Conservation (phyloP, 2,113 vertebrate genomes). For the Notothenia rossii region DNA sequence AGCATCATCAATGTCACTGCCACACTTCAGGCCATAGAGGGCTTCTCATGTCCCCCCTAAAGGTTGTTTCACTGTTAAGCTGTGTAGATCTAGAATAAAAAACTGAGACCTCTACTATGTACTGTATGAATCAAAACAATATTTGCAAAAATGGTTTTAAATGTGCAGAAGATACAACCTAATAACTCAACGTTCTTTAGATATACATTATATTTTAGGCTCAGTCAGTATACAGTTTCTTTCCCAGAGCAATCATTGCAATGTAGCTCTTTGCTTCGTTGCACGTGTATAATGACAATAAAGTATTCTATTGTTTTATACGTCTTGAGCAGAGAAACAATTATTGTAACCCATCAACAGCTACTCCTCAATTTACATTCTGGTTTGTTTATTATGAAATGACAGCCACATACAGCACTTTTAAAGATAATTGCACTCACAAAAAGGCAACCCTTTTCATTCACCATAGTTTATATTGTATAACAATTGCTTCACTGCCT, state of each 20-base stretch:
- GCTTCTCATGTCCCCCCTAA: slow-evolving; percentile 8
- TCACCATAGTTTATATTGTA: not conserved
- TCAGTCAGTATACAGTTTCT: not conserved
- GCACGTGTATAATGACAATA: too few species aligned
- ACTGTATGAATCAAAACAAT: not conserved
- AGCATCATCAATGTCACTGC: slow-evolving; percentile 2
- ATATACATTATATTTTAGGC: not conserved
- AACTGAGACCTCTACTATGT: not conserved
- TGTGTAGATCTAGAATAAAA: not conserved
- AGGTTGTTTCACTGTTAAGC: not conserved
- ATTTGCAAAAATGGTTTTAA: not conserved
- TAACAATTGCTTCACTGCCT: not conserved
- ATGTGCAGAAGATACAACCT: not conserved
- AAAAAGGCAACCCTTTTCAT: slow-evolving; percentile 1
- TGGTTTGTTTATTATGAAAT: slow-evolving; percentile 23
- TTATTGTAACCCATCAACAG: not conserved
- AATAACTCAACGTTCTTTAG: not conserved
- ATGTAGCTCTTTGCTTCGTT: too few species aligned
- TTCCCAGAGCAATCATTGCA: too few species aligned
- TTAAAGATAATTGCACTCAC: not conserved
- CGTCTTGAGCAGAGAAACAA: not conserved
- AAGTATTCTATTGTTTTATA: not conserved
- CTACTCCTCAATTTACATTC: slow-evolving; percentile 14
- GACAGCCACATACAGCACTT: not conserved
- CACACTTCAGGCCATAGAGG: slow-evolving; percentile 3